Conservation (phyloP, 1,140 invertebrate genomes). For the Micrasema minimum region DNA sequence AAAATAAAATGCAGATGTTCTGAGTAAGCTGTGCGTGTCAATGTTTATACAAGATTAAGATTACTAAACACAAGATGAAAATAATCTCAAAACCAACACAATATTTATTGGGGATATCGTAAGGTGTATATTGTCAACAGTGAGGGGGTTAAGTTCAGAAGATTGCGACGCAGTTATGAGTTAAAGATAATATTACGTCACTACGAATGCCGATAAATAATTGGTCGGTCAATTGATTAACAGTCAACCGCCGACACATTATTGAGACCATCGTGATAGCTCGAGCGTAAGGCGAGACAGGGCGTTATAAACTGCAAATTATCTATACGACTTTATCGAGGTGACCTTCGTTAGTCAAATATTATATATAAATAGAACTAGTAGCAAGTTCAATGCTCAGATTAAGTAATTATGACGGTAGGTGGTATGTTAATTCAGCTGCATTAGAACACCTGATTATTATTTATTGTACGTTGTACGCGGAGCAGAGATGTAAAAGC, state of each 20-base stretch:
- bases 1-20: too few species aligned
- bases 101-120: too few species aligned
- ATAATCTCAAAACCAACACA: too few species aligned
- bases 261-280: constrained; percentile 5
- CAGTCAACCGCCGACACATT: not conserved
- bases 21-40: too few species aligned
- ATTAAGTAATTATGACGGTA: not conserved
- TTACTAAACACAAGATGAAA: too few species aligned
- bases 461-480: too few species aligned
- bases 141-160: not conserved
- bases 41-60: too few species aligned
- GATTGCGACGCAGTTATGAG: constrained; percentile 17
- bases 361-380: too few species aligned
- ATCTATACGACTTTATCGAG: not conserved
- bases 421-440: not conserved
- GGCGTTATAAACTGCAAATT: not conserved
- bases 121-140: too few species aligned
- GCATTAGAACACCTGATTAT: not conserved
- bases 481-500: too few species aligned
- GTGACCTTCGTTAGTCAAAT: constrained; percentile 3
- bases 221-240: constrained; percentile 14
- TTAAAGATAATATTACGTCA: constrained; percentile 11
- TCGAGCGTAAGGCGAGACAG: not conserved
- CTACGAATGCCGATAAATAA: constrained; percentile 15
- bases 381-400: constrained; percentile 21